phyloP scores from a whole-genome alignment of 1,140 invertebrate species.

The Drosophila orosa region DNA sequence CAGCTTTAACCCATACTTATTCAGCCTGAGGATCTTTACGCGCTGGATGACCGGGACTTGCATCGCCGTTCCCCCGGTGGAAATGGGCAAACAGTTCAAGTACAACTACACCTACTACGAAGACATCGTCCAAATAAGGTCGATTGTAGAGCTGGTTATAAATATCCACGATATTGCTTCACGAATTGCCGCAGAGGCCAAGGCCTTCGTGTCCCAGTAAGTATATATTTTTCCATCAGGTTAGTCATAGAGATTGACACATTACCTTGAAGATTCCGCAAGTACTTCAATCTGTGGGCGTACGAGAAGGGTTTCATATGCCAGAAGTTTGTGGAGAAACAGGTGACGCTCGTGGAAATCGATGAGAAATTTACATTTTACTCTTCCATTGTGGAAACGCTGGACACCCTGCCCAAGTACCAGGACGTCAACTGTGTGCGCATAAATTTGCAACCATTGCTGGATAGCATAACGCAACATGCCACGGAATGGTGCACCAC shows the following conservation, averaged over 20 bases:
- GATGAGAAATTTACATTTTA: conserved; percentile 94
- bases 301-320: conserved; percentile 91
- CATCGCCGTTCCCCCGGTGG: conserved; percentile 86
- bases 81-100: conserved; percentile 85
- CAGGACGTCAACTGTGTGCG: conserved; percentile 88
- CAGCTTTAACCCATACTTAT: not conserved
- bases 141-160: conserved; percentile 85
- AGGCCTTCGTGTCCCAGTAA: conserved; percentile 62
- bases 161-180: conserved; percentile 62
- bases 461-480: conserved; percentile 87
- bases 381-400: conserved; percentile 89
- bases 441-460: conserved; percentile 88
- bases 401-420: conserved; percentile 86
- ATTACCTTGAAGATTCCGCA: conserved; percentile 63
- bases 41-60: conserved; percentile 95
- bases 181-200: conserved; percentile 52
- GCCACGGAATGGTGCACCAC: conserved; percentile 89
- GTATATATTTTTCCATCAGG: not conserved
- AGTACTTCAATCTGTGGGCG: conserved; percentile 90
- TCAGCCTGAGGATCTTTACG: conserved; percentile 89
- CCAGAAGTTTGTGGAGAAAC: conserved; percentile 90
- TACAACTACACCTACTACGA: conserved; percentile 90
- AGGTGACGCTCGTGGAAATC: conserved; percentile 90
- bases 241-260: not conserved
- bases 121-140: conserved; percentile 87